A percentile compares a stretch with the other conserved stretches of the same genome.
phyloP scores from a whole-genome alignment of 2,797 vertebrate genomes.

The Eleutherodactylus coqui region DNA sequence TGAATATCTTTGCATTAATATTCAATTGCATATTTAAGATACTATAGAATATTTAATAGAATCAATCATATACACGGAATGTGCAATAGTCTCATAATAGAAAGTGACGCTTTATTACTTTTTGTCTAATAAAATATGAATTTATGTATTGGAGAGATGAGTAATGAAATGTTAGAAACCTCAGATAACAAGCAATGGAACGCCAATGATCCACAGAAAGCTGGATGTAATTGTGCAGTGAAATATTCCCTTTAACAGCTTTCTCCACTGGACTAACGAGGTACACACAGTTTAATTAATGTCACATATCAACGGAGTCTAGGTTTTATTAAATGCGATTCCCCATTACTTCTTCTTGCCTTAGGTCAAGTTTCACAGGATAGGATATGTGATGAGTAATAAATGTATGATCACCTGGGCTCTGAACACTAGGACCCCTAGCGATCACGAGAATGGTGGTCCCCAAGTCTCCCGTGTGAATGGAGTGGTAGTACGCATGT shows the following conservation, averaged over 20 bases:
- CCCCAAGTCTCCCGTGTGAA: too few relatives aligned
- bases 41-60: conserved; percentile 50
- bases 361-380: not conserved
- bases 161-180: not conserved
- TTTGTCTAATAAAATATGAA: conserved; percentile 44
- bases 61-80: conserved; percentile 35
- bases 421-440: too few relatives aligned
- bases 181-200: conserved; percentile 11
- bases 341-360: not conserved
- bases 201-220: not conserved
- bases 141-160: conserved; percentile 23
- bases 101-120: conserved; percentile 35
- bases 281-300: not conserved
- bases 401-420: too few relatives aligned
- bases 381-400: too few relatives aligned
- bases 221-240: not conserved
- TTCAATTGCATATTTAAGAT: conserved; percentile 48
- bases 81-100: conserved; percentile 32
- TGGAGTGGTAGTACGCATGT: too few relatives aligned
- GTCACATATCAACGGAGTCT: not conserved
- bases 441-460: too few relatives aligned
- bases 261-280: not conserved
- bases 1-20: conserved; percentile 44
- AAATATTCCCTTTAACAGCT: not conserved
- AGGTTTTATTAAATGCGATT: not conserved